Conservation (phyloP, 2,888 invertebrate genomes). For the Ichneumon xanthorius region DNA sequence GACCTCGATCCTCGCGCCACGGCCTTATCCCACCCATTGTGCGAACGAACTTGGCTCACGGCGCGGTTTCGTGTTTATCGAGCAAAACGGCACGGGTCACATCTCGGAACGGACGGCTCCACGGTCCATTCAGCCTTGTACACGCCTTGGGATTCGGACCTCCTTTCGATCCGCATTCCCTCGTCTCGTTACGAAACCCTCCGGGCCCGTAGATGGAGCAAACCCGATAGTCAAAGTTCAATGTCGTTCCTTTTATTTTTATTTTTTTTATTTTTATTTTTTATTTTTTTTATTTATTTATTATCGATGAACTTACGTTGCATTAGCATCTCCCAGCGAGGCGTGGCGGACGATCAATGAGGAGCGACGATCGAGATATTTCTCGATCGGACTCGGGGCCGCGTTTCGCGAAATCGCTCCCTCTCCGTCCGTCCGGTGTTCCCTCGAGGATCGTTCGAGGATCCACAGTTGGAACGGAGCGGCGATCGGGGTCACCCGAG, state of each 20-base stretch:
- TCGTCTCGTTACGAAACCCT: constrained; percentile 21
- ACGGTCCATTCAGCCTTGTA: neutral
- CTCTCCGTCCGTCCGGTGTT: constrained; percentile 14
- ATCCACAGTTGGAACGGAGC: constrained; percentile 28
- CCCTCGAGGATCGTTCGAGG: constrained; percentile 1
- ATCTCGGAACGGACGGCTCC: neutral
- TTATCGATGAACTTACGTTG: constrained; percentile 14
- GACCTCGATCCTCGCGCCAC: constrained; percentile 28
- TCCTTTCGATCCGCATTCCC: constrained; percentile 3
- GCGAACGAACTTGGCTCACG: neutral
- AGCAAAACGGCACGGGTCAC: neutral
- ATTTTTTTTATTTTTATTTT: neutral
- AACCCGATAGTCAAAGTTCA: constrained; percentile 62
- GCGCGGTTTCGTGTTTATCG: neutral
- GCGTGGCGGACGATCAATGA: constrained; percentile 59
- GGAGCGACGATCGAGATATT: constrained; percentile 54
- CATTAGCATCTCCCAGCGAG: constrained; percentile 33
- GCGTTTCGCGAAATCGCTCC: constrained; percentile 42
- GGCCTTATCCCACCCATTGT: neutral
- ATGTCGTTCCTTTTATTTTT: constrained; percentile 51
- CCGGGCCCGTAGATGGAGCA: constrained; percentile 37
- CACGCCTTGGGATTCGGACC: neutral
- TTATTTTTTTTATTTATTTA: constrained; percentile 3
- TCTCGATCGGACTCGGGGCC: constrained; percentile 15
- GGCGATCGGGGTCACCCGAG: constrained; percentile 62